Conservation (phyloP, 2,113 vertebrate genomes). For the Apodemus sylvaticus region DNA sequence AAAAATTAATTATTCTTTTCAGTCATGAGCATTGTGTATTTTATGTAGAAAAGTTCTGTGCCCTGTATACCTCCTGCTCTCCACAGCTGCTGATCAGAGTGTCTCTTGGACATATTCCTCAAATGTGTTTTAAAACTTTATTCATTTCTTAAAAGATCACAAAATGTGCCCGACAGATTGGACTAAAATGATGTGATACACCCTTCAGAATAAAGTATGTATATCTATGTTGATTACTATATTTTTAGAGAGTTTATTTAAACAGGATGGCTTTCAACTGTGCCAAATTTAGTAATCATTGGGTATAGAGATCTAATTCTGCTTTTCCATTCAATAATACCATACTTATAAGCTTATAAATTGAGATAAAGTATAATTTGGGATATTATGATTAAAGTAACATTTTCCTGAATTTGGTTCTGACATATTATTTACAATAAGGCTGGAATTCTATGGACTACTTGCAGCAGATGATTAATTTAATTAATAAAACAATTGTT, state of each 20-base stretch:
- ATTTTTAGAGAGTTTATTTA: constrained; percentile 47
- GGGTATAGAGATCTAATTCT: constrained; percentile 1
- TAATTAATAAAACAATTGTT: neutral
- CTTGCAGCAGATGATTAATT: neutral
- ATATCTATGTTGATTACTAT: constrained; percentile 45
- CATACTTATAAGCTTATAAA: constrained; percentile 66
- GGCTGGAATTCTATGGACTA: neutral
- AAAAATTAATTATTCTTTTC: constrained; percentile 61
- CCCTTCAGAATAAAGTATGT: constrained; percentile 48
- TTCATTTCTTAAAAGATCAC: constrained; percentile 57
- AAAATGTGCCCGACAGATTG: neutral
- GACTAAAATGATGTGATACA: constrained; percentile 29
- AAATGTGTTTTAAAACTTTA: constrained; percentile 64
- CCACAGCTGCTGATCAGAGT: constrained; percentile 22
- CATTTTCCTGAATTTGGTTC: constrained; percentile 51
- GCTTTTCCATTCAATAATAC: constrained; percentile 5
- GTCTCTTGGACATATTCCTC: constrained; percentile 62
- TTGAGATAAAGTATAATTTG: constrained; percentile 57
- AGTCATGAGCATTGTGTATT: constrained; percentile 36
- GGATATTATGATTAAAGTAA: constrained; percentile 34
- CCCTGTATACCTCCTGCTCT: constrained; percentile 44
- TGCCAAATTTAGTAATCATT: constrained; percentile 60
- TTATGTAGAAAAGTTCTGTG: neutral
- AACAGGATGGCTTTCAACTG: constrained; percentile 44
- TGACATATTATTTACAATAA: neutral